These are phyloP conservation scores for Notarius lentiginosus DNA, from an alignment of 2,113 vertebrate species.

Conservation along the genomic window DNA sequence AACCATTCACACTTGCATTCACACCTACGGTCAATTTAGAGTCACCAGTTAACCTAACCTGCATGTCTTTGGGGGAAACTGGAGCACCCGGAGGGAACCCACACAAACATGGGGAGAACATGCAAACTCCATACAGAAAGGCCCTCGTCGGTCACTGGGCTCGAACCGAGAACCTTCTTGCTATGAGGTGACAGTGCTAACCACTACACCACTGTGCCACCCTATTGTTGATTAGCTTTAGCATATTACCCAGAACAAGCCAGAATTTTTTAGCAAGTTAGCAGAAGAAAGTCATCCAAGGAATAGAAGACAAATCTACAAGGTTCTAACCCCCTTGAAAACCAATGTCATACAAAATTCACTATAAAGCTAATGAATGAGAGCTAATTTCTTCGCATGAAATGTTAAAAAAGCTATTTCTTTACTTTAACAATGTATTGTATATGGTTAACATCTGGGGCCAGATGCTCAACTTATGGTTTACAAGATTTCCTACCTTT, in stretches of 20 bases:
- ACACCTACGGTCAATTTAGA: too few species aligned
- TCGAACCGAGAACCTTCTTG: too few species aligned
- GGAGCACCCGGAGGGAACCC: too few species aligned
- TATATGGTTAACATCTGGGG: neutral
- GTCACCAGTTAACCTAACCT: too few species aligned
- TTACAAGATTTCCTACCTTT: slow-evolving; percentile 73
- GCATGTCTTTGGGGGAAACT: too few species aligned
- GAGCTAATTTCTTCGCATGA: neutral
- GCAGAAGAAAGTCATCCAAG: neutral
- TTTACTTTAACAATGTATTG: neutral
- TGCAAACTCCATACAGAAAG: too few species aligned
- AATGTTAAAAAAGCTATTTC: neutral
- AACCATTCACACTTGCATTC: too few species aligned
- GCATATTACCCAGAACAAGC: neutral
- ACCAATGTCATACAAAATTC: neutral
- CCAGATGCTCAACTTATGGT: neutral
- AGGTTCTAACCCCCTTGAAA: neutral
- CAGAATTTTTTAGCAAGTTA: neutral
- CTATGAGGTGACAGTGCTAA: too few species aligned
- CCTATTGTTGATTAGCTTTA: neutral
- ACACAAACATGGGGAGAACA: too few species aligned
- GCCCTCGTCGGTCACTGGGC: too few species aligned
- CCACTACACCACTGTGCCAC: too few species aligned
- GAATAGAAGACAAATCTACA: neutral
- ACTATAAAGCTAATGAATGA: neutral